A percentile compares a stretch with the other conserved stretches of the same genome.
Conservation (phyloP, 92 coral and sea anemone species). For the Phenganax subtilis region DNA sequence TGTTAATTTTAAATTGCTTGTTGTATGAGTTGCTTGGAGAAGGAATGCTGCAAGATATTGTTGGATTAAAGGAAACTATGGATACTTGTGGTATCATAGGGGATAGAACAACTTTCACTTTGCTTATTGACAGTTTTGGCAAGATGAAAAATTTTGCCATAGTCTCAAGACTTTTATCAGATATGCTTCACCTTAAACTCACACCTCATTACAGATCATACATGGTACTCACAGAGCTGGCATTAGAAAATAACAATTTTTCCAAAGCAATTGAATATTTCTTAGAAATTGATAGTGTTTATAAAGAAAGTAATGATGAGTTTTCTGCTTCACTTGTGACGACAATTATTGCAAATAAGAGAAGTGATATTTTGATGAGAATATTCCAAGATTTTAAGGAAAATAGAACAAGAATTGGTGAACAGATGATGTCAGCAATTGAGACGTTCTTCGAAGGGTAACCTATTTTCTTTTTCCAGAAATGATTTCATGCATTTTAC, state of each 20-base stretch:
- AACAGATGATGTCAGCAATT: not conserved
- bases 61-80: conserved; percentile 8
- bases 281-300: not conserved
- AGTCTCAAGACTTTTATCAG: conserved; percentile 8
- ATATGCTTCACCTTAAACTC: not conserved
- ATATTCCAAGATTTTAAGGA: conserved; percentile 17
- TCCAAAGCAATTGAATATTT: conserved; percentile 17
- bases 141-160: not conserved
- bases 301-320: conserved; percentile 15
- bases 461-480: no score
- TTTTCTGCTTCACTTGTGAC: conserved; percentile 17
- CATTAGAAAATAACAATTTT: not conserved
- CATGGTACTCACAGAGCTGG: not conserved
- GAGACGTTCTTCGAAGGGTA: conserved; percentile 23
- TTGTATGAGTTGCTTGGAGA: not conserved
- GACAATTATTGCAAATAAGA: not conserved
- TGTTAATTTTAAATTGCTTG: conserved; percentile 29
- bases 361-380: not conserved
- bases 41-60: conserved; percentile 7
- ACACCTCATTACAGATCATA: conserved; percentile 32
- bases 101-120: conserved; percentile 18
- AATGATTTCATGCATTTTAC: not conserved
- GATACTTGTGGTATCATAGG: not conserved
- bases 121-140: conserved; percentile 37
- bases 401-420: conserved; percentile 13